Conservation (phyloP, 1,140 invertebrate species). For the Drosophila lini region DNA sequence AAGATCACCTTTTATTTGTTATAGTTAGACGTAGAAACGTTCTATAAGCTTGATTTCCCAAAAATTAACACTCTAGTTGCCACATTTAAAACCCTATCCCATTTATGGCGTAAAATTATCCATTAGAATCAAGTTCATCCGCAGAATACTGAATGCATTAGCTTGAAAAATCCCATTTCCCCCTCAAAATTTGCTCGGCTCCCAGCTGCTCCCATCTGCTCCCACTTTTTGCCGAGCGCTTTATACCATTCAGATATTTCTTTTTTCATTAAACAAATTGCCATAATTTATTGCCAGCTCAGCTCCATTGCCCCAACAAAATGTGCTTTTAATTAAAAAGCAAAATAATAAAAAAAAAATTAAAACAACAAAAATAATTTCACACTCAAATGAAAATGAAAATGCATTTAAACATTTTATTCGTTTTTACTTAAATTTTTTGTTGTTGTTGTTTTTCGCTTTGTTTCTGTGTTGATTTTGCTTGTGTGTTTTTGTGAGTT, state of each 20-base stretch:
- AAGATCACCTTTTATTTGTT: no score
- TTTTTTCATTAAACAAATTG: conserved; percentile 53
- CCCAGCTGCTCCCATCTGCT: conserved; percentile 28
- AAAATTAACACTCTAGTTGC: background rate
- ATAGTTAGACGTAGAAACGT: no score
- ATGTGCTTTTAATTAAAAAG: conserved; percentile 76
- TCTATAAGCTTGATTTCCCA: background rate
- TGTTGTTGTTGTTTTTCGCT: background rate
- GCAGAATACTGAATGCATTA: conserved; percentile 21
- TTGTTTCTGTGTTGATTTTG: conserved; percentile 19
- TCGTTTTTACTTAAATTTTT: conserved; percentile 22
- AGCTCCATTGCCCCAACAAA: conserved; percentile 38
- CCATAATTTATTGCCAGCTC: conserved; percentile 66
- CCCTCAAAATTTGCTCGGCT: conserved; percentile 4
- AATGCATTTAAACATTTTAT: conserved; percentile 65
- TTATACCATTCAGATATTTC: conserved; percentile 5
- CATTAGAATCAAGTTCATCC: conserved; percentile 33
- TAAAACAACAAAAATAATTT: conserved; percentile 43
- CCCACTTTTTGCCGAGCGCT: background rate
- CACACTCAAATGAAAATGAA: conserved; percentile 68
- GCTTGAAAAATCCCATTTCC: conserved; percentile 7
- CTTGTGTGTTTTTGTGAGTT: conserved; percentile 9
- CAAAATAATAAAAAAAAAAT: conserved; percentile 13
- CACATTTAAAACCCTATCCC: background rate
- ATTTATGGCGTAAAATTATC: conserved; percentile 17